phyloP scores from a whole-genome alignment of 2,888 invertebrate genomes.

The Meiosimyza decipiens region DNA sequence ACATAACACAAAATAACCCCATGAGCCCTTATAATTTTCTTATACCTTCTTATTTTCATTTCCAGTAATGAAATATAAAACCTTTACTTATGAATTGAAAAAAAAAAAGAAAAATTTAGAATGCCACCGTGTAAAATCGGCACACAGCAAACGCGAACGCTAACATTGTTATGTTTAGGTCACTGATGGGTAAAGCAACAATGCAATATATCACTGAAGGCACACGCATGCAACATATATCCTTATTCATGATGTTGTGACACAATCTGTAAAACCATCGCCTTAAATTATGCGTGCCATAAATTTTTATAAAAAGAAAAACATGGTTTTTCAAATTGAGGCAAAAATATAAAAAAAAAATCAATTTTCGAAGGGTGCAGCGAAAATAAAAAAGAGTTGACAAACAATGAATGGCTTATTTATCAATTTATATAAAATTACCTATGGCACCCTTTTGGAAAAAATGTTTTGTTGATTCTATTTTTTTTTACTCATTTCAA shows the following conservation, averaged over 20 bases:
- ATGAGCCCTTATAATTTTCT: background rate
- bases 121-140: background rate
- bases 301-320: constrained; percentile 1
- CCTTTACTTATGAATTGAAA: background rate
- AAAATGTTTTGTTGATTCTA: background rate
- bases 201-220: background rate
- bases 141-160: background rate
- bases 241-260: constrained; percentile 6
- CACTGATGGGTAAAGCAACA: background rate
- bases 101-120: too few relatives aligned
- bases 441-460: constrained; percentile 3
- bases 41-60: background rate
- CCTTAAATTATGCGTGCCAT: background rate
- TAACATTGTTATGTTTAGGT: background rate
- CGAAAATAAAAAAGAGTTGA: background rate
- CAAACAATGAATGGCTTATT: constrained; percentile 18
- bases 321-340: background rate
- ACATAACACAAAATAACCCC: background rate
- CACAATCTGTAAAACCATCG: background rate
- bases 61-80: constrained; percentile 5
- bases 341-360: background rate
- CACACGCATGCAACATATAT: constrained; percentile 9
- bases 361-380: background rate
- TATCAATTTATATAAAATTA: constrained; percentile 18
- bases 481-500: background rate